A percentile compares a stretch with the other conserved stretches of the same genome.
phyloP scores from a whole-genome alignment of 2,113 vertebrate genomes.

The Chinchilla lanigera region DNA sequence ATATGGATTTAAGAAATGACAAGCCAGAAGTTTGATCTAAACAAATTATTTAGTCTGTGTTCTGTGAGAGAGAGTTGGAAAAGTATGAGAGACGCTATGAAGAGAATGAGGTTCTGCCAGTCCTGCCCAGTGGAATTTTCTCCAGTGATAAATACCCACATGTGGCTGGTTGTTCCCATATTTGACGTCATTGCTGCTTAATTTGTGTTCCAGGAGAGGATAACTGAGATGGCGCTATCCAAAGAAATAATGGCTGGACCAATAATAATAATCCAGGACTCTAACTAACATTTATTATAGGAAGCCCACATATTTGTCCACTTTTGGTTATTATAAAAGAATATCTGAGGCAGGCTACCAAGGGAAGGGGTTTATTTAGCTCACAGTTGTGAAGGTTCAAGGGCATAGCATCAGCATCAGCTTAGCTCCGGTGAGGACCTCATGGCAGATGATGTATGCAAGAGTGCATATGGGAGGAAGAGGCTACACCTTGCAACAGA shows the following conservation, averaged over 20 bases:
- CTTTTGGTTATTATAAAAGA: background rate
- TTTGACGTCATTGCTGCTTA: background rate
- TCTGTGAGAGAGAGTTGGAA: background rate
- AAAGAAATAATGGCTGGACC: background rate
- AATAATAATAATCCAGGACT: no score
- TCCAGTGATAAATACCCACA: background rate
- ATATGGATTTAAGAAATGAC: background rate
- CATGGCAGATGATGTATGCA: accelerated
- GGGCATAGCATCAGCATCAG: background rate
- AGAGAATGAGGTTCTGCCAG: background rate
- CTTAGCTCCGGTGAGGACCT: background rate
- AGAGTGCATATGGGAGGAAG: background rate
- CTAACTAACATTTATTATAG: background rate
- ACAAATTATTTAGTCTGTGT: background rate
- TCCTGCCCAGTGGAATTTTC: background rate
- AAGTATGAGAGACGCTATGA: background rate
- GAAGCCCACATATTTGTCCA: background rate
- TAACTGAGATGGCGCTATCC: background rate
- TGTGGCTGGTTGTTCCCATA: background rate
- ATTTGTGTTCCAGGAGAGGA: background rate
- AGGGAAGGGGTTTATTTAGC: no score
- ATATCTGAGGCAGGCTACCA: background rate
- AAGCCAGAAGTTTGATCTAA: background rate
- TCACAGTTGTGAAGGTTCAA: background rate
- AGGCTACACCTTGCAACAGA: background rate